These are phyloP conservation scores for Phodopus roborovskii DNA, from an alignment of 2,113 vertebrate genomes.

Conservation along the genomic window DNA sequence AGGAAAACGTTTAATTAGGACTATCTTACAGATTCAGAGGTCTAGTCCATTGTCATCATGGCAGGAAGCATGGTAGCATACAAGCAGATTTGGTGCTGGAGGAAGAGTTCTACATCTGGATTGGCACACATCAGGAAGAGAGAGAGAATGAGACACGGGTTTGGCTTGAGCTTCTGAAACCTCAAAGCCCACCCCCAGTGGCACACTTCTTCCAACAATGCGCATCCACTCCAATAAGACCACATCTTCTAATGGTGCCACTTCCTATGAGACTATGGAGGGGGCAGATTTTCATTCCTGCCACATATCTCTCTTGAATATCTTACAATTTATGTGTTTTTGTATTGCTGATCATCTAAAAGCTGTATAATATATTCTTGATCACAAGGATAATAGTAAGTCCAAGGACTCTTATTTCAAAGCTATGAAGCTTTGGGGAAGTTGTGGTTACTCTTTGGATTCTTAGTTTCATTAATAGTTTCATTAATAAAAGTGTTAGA, in stretches of 20 bases:
- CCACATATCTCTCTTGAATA: background rate
- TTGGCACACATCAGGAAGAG: background rate
- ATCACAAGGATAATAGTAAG: constrained; percentile 33
- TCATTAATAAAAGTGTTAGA: too few species aligned
- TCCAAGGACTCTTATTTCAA: background rate
- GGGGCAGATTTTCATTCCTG: background rate
- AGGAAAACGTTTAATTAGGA: background rate
- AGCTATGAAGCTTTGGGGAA: background rate
- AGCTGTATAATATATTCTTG: background rate
- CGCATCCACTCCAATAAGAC: background rate
- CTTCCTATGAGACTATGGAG: background rate
- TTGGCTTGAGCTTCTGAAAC: background rate
- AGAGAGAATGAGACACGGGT: too few species aligned
- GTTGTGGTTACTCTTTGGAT: too few species aligned
- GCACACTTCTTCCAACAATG: background rate
- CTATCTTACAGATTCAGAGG: background rate
- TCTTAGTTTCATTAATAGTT: background rate
- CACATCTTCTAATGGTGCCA: background rate
- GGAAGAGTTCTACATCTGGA: background rate
- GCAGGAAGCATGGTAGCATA: background rate
- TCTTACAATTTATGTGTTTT: constrained; percentile 8
- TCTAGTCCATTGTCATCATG: background rate
- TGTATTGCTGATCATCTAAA: background rate
- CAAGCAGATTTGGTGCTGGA: background rate
- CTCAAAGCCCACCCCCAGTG: background rate